Percentiles rank a stretch among this genome's conserved stretches.
These are phyloP conservation scores for Rallus crepitans DNA, from an alignment of 2,797 vertebrate species.

Conservation along the genomic window DNA sequence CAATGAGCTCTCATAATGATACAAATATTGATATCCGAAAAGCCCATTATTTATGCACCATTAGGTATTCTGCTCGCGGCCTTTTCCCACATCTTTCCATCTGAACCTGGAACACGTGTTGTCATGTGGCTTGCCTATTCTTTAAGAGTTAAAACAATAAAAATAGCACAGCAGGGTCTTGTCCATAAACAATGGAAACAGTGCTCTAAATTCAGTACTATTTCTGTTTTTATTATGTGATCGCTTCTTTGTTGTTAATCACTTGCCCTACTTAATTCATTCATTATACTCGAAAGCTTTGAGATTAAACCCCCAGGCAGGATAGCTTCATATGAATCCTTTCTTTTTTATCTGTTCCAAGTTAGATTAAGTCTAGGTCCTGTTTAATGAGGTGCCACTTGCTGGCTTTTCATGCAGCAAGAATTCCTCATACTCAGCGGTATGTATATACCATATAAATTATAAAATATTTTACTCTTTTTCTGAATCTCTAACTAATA, in stretches of 20 bases:
- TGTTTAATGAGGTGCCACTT: conserved; percentile 85
- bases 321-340: conserved; percentile 78
- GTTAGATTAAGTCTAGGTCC: conserved; percentile 82
- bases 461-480: conserved; percentile 76
- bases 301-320: conserved; percentile 80
- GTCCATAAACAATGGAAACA: conserved; percentile 73
- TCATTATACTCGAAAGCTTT: conserved; percentile 79
- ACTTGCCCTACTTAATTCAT: conserved; percentile 81
- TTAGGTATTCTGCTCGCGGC: background rate
- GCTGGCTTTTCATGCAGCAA: conserved; percentile 80
- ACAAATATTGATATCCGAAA: conserved; percentile 32
- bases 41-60: conserved; percentile 40
- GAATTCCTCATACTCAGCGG: conserved; percentile 77
- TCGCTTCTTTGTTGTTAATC: conserved; percentile 82
- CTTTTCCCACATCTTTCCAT: conserved; percentile 7
- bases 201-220: conserved; percentile 74
- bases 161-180: conserved; percentile 38
- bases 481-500: conserved; percentile 74
- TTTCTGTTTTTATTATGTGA: conserved; percentile 76
- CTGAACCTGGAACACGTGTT: conserved; percentile 4
- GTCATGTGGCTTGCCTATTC: background rate
- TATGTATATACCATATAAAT: conserved; percentile 81
- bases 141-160: conserved; percentile 66
- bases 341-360: conserved; percentile 79
- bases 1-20: conserved; percentile 24